Evolutionary conservation across 2,888 invertebrate species (phyloP).

Genomic region (Agonopterix alstromeriana): DNA sequence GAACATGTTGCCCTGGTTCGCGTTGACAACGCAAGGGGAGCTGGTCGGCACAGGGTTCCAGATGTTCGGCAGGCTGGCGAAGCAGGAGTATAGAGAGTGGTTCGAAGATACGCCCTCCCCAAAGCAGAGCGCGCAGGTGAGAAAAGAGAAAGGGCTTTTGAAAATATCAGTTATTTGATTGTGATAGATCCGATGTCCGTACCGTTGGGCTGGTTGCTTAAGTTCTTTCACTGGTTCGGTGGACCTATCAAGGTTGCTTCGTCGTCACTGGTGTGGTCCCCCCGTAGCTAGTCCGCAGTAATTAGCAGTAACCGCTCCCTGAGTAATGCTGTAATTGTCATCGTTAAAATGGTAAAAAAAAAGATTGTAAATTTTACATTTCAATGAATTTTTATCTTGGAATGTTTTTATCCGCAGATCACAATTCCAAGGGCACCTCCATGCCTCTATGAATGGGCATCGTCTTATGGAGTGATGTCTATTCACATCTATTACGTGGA

Average conservation of each 20-base stretch:
- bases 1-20: slow-evolving; percentile 48
- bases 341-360: not conserved
- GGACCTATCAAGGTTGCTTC: too few relatives aligned
- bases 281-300: not conserved
- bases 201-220: too few relatives aligned
- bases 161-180: too few relatives aligned
- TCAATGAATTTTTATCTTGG: too few relatives aligned
- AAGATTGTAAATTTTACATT: too few relatives aligned
- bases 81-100: slow-evolving; percentile 30
- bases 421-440: slow-evolving; percentile 38
- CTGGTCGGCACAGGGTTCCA: slow-evolving; percentile 51
- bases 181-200: too few relatives aligned
- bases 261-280: too few relatives aligned
- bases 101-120: slow-evolving; percentile 34
- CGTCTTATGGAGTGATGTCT: slow-evolving; percentile 31
- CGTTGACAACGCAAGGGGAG: slow-evolving; percentile 37
- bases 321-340: not conserved
- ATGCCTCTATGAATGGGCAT: slow-evolving; percentile 36
- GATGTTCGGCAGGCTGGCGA: slow-evolving; percentile 32
- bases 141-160: not conserved
- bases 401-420: slow-evolving; percentile 22
- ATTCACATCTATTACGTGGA: slow-evolving; percentile 54
- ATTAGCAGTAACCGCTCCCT: too few relatives aligned
- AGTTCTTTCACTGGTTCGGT: too few relatives aligned
- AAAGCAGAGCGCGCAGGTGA: slow-evolving; percentile 24